Percentiles rank a stretch among this genome's conserved stretches.
phyloP scores from a whole-genome alignment of 2,888 invertebrate species.

The Pycnomerus fuliginosus region DNA sequence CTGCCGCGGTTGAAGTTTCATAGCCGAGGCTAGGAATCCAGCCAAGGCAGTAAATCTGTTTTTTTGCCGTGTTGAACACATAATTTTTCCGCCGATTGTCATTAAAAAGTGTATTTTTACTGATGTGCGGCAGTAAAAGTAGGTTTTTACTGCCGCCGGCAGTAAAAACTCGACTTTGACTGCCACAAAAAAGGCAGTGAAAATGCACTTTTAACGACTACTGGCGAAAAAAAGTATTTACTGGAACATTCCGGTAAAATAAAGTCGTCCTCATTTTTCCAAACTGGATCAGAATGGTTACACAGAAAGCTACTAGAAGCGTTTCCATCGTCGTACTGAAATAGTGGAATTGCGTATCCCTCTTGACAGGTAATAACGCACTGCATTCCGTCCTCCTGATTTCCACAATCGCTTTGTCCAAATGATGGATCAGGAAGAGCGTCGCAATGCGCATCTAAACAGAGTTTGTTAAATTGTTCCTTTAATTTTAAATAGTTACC shows the following conservation, averaged over 20 bases:
- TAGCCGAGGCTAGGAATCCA: too few species aligned
- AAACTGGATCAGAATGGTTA: constrained; percentile 46
- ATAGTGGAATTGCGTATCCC: constrained; percentile 61
- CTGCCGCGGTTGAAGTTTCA: too few species aligned
- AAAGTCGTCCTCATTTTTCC: constrained; percentile 46
- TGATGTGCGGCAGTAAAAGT: too few species aligned
- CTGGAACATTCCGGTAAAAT: constrained; percentile 60
- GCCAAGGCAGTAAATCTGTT: too few species aligned
- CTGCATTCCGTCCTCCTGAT: constrained; percentile 39
- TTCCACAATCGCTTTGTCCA: constrained; percentile 44
- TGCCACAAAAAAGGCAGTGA: too few species aligned
- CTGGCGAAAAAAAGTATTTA: constrained; percentile 44
- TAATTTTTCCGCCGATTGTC: too few species aligned
- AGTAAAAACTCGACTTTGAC: too few species aligned
- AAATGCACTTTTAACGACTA: constrained; percentile 6
- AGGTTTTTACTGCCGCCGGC: too few species aligned
- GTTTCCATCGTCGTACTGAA: constrained; percentile 24
- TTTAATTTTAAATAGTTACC: too few species aligned
- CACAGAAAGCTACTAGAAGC: constrained; percentile 42
- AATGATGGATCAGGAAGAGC: constrained; percentile 42
- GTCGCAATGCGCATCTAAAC: constrained; percentile 44
- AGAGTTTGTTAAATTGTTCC: too few species aligned
- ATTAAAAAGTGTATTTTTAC: too few species aligned
- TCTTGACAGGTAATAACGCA: constrained; percentile 62
- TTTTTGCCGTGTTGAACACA: too few species aligned